Conservation (phyloP, 2,888 invertebrate species). For the Phortica okadai region DNA sequence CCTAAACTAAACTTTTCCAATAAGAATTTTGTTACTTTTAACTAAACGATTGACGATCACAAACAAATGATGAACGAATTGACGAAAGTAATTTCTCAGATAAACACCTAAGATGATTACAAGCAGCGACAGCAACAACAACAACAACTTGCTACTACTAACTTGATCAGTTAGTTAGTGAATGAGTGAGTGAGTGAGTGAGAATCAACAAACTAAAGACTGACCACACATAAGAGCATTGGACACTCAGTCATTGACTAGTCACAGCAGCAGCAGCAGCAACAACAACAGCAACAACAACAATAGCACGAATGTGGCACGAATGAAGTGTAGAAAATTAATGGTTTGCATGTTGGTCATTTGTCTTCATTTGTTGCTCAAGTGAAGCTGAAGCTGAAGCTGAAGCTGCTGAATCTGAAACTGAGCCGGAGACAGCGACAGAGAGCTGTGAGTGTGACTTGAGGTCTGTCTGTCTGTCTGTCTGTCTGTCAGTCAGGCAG, state of each 20-base stretch:
- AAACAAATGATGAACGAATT: constrained; percentile 40
- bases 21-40: neutral
- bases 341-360: constrained; percentile 74
- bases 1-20: neutral
- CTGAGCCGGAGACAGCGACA: neutral
- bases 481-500: neutral
- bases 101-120: constrained; percentile 51
- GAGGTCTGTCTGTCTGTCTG: too few species aligned
- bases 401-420: constrained; percentile 24
- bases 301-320: constrained; percentile 43
- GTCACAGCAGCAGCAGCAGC: neutral
- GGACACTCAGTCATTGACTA: constrained; percentile 21
- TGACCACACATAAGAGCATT: constrained; percentile 37
- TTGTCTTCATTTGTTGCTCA: constrained; percentile 71
- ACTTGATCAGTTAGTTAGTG: too few species aligned
- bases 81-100: constrained; percentile 61
- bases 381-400: constrained; percentile 24
- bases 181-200: too few species aligned
- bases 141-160: too few species aligned
- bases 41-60: neutral
- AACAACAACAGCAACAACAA: constrained; percentile 4
- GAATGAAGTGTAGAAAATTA: constrained; percentile 68
- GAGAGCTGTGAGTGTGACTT: neutral
- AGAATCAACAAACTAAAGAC: neutral
- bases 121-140: neutral